Percentiles rank a stretch among this genome's conserved stretches.
Evolutionary conservation across 2,797 vertebrate genomes (phyloP).

Genomic region (Smutsia temminckii): DNA sequence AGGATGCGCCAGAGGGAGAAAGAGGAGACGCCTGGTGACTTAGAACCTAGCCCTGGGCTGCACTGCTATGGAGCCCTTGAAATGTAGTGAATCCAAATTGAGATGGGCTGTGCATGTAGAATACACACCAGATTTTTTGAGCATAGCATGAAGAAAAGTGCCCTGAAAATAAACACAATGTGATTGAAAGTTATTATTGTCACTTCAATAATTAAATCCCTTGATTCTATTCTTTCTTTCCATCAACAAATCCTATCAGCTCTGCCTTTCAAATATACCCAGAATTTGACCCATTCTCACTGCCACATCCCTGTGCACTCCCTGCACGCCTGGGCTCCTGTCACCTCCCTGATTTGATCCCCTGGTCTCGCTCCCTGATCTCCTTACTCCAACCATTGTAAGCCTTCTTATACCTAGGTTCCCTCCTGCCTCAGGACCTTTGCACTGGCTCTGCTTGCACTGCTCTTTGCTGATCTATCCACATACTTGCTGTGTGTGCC

Average conservation of each 20-base stretch:
- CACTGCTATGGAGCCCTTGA: neutral
- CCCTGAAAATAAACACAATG: neutral
- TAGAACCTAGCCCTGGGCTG: neutral
- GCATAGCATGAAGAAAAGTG: neutral
- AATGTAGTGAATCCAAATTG: neutral
- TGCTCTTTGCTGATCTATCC: neutral
- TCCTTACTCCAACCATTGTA: neutral
- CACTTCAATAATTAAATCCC: neutral
- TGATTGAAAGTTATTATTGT: neutral
- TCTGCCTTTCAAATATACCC: neutral
- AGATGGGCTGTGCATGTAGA: neutral
- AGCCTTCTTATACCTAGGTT: too few species aligned
- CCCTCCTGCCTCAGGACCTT: neutral
- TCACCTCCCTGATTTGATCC: neutral
- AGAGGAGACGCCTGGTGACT: neutral
- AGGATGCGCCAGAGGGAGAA: neutral
- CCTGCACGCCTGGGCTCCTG: neutral
- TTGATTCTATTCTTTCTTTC: neutral
- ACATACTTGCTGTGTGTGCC: neutral
- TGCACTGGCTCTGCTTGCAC: neutral
- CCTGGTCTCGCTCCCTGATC: neutral
- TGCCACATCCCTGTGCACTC: too few species aligned
- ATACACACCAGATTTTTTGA: neutral
- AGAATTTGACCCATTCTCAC: neutral
- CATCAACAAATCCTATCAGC: neutral